Evolutionary conservation across 2,113 vertebrate genomes (phyloP), one percentile per base, ranked within the genome.

Genomic region (Cyprinus carpio): DNA sequence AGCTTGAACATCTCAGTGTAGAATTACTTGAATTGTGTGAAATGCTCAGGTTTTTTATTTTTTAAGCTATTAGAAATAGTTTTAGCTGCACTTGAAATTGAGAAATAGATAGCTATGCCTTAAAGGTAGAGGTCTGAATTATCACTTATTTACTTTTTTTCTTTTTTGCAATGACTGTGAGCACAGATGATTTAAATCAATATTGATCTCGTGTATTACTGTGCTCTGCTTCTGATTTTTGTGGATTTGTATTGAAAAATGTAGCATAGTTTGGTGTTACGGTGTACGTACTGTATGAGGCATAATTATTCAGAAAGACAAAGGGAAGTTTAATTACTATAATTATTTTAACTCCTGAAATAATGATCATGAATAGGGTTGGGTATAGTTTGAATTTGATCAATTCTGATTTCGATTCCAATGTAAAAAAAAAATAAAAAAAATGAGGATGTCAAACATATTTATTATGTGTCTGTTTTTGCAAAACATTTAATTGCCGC

Each of bases 181-280:
- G 16, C 27, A 29, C 13, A 18, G 29, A 31, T 16, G 2, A 5
- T 56, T 62, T 60, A 4, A 79, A 62, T 27, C 4, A 79, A 62
- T 62, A 43, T 25, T 62, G 20, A 78, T 23, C 20, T 37, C 10
- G 34, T 37, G 16, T 37, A 60, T 60, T 79, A 34, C 40, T 40
- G 60, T 37, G 43, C 15, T 29, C 13, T 13, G 4, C 11, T 65
- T n/a, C 25, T 60, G 31, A 75, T 25, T 18, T 80, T 75, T 46
- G 74, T 15, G 46, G 64, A 69, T 84, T 37, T 82, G 16, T 51
- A 58, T 75, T 81, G 1, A 62, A 23, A 80, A 77, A 51, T 13
- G 0, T 64, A 84, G 84, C 82, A 82, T 49, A 86, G 75, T 86
- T 84, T 13, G 84, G 58, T 77, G 25, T 74, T 31, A 49, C 69